Percentiles rank a stretch among this genome's conserved stretches.
These are phyloP conservation scores for Lepidurus packardi DNA, from an alignment of 1,140 invertebrate genomes.

Conservation along the genomic window DNA sequence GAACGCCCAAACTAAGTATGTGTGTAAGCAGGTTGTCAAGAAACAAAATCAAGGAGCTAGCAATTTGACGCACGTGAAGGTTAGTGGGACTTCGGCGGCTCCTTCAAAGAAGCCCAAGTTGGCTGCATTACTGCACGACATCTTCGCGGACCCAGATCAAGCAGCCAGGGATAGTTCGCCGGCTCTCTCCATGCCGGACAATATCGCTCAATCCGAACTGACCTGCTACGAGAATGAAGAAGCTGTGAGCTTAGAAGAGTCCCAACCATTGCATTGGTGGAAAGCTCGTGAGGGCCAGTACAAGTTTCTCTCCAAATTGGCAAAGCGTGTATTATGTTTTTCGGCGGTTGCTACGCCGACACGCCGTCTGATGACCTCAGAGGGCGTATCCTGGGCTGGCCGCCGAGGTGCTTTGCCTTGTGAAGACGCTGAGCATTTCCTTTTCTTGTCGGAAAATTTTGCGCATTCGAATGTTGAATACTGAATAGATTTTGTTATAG, in stretches of 20 bases:
- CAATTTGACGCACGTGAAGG: not conserved
- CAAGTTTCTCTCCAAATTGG: slow-evolving; percentile 34
- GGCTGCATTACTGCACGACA: slow-evolving; percentile 29
- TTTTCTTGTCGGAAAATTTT: slow-evolving; percentile 30
- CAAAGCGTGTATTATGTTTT: slow-evolving; percentile 29
- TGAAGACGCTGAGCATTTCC: slow-evolving; percentile 31
- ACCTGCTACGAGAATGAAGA: slow-evolving; percentile 34
- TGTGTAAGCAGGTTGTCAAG: slow-evolving; percentile 1
- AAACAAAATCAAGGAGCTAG: slow-evolving; percentile 25
- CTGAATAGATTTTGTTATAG: not conserved
- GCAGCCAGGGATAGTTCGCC: not conserved
- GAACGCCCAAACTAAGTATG: not conserved
- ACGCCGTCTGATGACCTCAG: slow-evolving; percentile 29
- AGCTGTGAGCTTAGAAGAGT: slow-evolving; percentile 32
- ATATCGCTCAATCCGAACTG: slow-evolving; percentile 34
- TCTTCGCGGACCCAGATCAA: slow-evolving; percentile 28
- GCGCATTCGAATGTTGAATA: not conserved
- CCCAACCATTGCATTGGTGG: slow-evolving; percentile 34
- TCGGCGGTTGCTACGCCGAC: slow-evolving; percentile 29
- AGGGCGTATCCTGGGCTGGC: slow-evolving; percentile 32
- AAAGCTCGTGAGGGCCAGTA: slow-evolving; percentile 34
- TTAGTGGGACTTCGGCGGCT: not conserved
- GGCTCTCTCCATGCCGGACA: slow-evolving; percentile 24
- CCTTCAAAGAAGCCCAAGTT: slow-evolving; percentile 32
- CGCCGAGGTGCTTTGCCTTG: slow-evolving; percentile 28